Conservation (phyloP, 1,140 invertebrate species). For the Zaprionus ornatus region DNA sequence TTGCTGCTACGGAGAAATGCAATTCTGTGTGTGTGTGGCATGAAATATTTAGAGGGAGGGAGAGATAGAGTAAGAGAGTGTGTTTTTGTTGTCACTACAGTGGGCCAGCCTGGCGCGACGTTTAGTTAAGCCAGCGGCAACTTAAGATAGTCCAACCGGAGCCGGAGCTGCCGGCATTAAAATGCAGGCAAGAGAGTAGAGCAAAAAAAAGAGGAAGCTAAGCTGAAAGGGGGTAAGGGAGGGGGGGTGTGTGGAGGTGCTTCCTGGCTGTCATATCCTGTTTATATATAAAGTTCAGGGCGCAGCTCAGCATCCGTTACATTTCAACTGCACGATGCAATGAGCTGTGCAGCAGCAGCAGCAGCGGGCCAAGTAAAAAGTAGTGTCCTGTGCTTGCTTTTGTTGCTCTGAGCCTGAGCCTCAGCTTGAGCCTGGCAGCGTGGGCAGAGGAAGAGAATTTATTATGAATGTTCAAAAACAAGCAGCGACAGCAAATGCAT, state of each 20-base stretch:
- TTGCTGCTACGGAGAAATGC: constrained; percentile 2
- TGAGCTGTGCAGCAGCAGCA: constrained; percentile 28
- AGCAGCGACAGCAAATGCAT: constrained; percentile 69
- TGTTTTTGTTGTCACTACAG: constrained; percentile 32
- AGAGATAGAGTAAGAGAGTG: neutral
- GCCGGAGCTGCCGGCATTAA: constrained; percentile 64
- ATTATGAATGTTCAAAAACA: constrained; percentile 79
- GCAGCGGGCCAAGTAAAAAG: constrained; percentile 16
- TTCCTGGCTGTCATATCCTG: constrained; percentile 78
- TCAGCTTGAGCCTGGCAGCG: constrained; percentile 46
- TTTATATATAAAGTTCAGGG: constrained; percentile 78
- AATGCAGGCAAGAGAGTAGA: constrained; percentile 51
- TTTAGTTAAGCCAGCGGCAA: constrained; percentile 61
- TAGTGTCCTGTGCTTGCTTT: constrained; percentile 21
- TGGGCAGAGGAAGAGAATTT: constrained; percentile 57
- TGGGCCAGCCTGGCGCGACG: constrained; percentile 43
- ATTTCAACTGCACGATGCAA: constrained; percentile 62
- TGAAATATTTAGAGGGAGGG: constrained; percentile 35
- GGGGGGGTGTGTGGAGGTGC: constrained; percentile 12
- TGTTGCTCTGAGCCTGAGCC: constrained; percentile 7
- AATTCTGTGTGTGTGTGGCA: neutral
- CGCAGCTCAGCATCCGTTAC: constrained; percentile 72
- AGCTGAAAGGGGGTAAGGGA: constrained; percentile 39
- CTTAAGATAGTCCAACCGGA: constrained; percentile 33
- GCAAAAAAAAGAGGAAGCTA: constrained; percentile 44